Evolutionary conservation across 2,797 vertebrate species (phyloP).

Genomic region (Carcharodon carcharias): DNA sequence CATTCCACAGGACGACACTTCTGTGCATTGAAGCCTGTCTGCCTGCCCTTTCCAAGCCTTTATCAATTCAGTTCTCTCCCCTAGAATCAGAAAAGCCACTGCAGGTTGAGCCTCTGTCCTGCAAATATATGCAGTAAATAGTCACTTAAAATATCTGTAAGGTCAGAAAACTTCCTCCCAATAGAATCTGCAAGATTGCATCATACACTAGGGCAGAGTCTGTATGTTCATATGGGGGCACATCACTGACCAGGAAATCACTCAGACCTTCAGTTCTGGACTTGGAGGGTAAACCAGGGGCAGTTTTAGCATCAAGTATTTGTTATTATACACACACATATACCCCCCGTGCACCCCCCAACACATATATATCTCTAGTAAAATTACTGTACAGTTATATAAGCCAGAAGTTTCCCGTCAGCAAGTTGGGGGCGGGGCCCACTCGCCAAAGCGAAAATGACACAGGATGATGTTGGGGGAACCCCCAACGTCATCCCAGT

Average conservation of each 20-base stretch:
- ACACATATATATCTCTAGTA: too few relatives aligned
- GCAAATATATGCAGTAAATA: neutral
- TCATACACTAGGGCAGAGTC: neutral
- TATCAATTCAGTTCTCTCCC: neutral
- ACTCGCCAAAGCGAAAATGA: too few relatives aligned
- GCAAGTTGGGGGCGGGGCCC: too few relatives aligned
- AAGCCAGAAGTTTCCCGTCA: too few relatives aligned
- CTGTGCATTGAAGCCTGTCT: neutral
- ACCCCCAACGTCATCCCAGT: too few relatives aligned
- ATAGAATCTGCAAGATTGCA: neutral
- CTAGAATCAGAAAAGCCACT: neutral
- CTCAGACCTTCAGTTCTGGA: neutral
- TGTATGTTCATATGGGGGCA: neutral
- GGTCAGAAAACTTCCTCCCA: neutral
- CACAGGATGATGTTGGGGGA: too few relatives aligned
- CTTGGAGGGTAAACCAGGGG: neutral
- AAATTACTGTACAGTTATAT: neutral
- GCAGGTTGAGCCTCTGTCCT: neutral
- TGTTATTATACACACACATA: neutral
- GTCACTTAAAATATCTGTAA: constrained; percentile 14
- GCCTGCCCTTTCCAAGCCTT: neutral
- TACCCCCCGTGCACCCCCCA: too few relatives aligned
- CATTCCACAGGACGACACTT: neutral
- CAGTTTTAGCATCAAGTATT: neutral
- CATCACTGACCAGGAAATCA: neutral